Evolutionary conservation across 2,888 invertebrate species (phyloP).

Genomic region (Diadegma fenestrale): DNA sequence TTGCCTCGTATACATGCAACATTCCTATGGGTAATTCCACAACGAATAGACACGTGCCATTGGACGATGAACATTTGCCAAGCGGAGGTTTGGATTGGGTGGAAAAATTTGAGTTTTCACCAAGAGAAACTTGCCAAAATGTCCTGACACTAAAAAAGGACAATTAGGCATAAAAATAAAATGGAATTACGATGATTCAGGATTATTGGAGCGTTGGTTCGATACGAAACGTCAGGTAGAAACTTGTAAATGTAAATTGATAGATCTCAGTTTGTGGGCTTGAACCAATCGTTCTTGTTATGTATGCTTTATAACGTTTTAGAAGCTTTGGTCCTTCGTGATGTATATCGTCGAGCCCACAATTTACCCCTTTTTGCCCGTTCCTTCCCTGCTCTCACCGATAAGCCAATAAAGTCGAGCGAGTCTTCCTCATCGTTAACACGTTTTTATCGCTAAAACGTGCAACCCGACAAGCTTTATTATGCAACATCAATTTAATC

Average conservation of each 20-base stretch:
- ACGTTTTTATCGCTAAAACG: conserved; percentile 69
- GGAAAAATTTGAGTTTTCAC: not conserved
- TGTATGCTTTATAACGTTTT: conserved; percentile 53
- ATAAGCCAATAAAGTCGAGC: conserved; percentile 74
- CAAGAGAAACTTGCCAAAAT: not conserved
- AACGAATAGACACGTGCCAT: not conserved
- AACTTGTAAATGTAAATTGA: not conserved
- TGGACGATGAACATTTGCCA: not conserved
- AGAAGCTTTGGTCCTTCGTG: conserved; percentile 46
- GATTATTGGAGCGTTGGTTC: not conserved
- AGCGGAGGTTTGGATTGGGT: not conserved
- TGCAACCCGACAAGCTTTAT: conserved; percentile 69
- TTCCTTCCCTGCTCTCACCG: conserved; percentile 49
- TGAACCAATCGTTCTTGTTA: conserved; percentile 25
- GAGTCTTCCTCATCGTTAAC: conserved; percentile 63
- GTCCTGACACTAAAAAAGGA: not conserved
- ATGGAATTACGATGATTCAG: too few relatives aligned
- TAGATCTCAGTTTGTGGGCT: conserved; percentile 5
- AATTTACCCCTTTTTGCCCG: conserved; percentile 2
- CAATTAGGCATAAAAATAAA: too few relatives aligned
- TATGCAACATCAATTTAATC: conserved; percentile 71
- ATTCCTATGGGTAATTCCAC: conserved; percentile 21
- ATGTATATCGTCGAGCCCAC: conserved; percentile 49
- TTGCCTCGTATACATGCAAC: conserved; percentile 33
- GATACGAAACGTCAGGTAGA: not conserved